phyloP scores from a whole-genome alignment of 2,113 vertebrate genomes.

The Nesogale talazaci region DNA sequence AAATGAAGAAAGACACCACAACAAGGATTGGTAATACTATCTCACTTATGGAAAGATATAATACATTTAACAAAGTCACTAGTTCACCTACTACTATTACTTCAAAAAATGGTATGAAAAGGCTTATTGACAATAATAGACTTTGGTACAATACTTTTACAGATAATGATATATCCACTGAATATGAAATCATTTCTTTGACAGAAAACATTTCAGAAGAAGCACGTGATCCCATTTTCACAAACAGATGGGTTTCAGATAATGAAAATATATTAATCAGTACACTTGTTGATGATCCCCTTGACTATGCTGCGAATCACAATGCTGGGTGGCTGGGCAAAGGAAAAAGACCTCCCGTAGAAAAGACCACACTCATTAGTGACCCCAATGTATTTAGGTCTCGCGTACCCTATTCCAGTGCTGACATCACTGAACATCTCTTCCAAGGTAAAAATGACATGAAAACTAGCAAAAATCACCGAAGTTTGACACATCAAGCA shows the following conservation, averaged over 20 bases:
- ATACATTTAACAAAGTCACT: neutral
- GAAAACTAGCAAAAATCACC: conserved; percentile 16
- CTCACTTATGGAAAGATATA: neutral
- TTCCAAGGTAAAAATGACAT: neutral
- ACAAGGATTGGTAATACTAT: neutral
- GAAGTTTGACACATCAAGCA: neutral
- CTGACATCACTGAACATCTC: neutral
- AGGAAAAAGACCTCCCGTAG: neutral
- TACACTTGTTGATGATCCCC: neutral
- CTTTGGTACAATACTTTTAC: neutral
- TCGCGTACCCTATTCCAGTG: neutral
- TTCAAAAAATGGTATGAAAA: neutral
- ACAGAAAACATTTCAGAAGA: neutral
- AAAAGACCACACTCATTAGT: neutral
- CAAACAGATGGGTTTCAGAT: neutral
- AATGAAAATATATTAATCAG: neutral
- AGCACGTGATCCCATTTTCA: neutral
- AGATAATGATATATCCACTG: neutral
- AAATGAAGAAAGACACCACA: neutral
- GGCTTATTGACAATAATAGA: neutral
- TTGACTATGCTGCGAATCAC: conserved; percentile 6
- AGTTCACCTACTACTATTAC: neutral
- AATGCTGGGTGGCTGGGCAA: neutral
- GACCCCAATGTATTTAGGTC: neutral
- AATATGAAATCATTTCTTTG: conserved; percentile 37